Base-by-base conservation (phyloP, 2,113 vertebrate genomes). In the Silurus glanis region DNA sequence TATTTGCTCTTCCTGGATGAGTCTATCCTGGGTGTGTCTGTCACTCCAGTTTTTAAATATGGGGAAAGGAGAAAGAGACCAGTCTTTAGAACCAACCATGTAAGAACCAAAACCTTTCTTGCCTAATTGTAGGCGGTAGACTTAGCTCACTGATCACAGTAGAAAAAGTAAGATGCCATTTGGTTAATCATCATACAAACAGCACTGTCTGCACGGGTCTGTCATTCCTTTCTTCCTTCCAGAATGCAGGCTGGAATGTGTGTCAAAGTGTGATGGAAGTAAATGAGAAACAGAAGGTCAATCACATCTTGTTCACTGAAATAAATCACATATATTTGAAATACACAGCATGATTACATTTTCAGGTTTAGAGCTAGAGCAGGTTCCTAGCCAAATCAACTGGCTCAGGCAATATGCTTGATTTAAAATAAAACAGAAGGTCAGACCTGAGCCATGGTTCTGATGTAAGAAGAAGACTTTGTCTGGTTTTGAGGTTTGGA, bases 321-420 rank as follows among this genome's bases (percentile, higher is more conserved):
- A 66, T 82, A 82, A 82, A 82, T 82, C 80, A 66, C 61, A 53
- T 66, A 25, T 51, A 66, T 14, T 51, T 82, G 80, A 82, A 82
- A 66, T 66, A 51, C 47, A 82, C 21, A n/a, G 80, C 80, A 66
- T n/a, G 45, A 47, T 82, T 82, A 66, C 80, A 28, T 25, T 66
- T 81, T 66, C 51, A 25, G 47, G 56, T 61, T 80, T 76, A 28
- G 55, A 64, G 79, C n/a, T 85, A 28, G 56, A 28, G 58, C 64
- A 78, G 82, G 51, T 55, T 86, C 66, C 85, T 85, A 85, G 83
- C 84, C 47, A n/a, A 85, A 84, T 61, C 45, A 51, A 9, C 66
- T 53, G 81, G 79, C 87, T 81, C 74, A 84, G 71, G 90, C 45
- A 62, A 37, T 62, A 45, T 82, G 80, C 80, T 19, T 4, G 25